Evolutionary conservation across 2,113 vertebrate genomes (phyloP).

Genomic region (Phalacrocorax brasilianus): DNA sequence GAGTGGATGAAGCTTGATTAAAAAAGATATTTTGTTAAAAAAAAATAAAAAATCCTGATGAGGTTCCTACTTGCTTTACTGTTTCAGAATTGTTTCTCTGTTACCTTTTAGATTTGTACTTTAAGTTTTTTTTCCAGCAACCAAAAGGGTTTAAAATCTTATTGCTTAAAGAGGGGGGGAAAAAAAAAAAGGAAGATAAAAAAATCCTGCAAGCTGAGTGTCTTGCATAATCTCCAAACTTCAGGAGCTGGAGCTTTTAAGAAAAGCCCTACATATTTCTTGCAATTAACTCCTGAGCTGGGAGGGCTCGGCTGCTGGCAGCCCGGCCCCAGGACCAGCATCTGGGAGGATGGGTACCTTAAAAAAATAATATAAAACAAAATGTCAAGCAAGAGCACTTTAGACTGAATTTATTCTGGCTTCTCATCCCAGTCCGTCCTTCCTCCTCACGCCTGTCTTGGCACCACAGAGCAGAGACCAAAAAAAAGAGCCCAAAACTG

Average conservation of each 20-base stretch:
- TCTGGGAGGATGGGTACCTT: background rate
- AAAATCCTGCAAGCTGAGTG: constrained; percentile 25
- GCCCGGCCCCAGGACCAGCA: background rate
- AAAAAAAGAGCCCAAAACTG: background rate
- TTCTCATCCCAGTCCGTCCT: background rate
- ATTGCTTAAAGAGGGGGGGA: background rate
- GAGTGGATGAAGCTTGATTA: background rate
- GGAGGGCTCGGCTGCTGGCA: background rate
- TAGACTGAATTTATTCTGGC: background rate
- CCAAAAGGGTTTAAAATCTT: constrained; percentile 10
- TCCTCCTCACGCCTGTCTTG: accelerated
- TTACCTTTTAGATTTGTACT: background rate
- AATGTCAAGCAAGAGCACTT: background rate
- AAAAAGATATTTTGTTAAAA: background rate
- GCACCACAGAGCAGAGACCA: background rate
- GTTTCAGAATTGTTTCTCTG: background rate
- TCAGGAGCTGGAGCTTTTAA: constrained; percentile 37
- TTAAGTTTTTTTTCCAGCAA: background rate
- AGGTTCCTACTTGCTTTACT: background rate
- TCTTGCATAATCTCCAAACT: constrained; percentile 54
- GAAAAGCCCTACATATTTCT: background rate
- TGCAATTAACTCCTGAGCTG: constrained; percentile 20
- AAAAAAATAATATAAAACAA: background rate
- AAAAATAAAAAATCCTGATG: background rate
- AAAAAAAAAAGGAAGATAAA: background rate